phyloP scores from a whole-genome alignment of 2,888 invertebrate species.

The Sisyra nigra region DNA sequence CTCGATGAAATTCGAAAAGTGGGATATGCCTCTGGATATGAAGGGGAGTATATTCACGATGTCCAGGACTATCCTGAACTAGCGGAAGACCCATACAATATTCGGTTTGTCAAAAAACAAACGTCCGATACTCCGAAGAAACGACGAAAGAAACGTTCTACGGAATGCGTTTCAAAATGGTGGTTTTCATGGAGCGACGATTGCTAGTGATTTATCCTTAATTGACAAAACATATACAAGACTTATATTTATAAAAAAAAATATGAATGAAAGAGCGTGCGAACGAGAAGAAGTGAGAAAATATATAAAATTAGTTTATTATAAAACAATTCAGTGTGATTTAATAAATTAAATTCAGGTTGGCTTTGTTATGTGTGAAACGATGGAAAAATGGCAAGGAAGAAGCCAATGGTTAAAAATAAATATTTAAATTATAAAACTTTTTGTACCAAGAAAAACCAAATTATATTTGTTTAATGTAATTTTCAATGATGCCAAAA shows the following conservation, averaged over 20 bases:
- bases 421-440: conserved; percentile 26
- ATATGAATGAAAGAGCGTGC: conserved; percentile 29
- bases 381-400: conserved; percentile 12
- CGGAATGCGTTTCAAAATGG: conserved; percentile 24
- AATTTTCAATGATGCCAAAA: conserved; percentile 41
- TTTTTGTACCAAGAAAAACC: conserved; percentile 37
- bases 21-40: conserved; percentile 72
- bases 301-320: conserved; percentile 14
- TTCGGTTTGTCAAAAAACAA: conserved; percentile 74
- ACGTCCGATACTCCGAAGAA: conserved; percentile 53
- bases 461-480: conserved; percentile 40
- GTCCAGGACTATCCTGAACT: conserved; percentile 80
- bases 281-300: conserved; percentile 25
- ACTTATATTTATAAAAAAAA: conserved; percentile 9
- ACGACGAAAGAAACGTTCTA: conserved; percentile 47
- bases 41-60: conserved; percentile 84
- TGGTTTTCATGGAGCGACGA: conserved; percentile 30
- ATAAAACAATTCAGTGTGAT: conserved; percentile 17
- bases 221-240: conserved; percentile 5
- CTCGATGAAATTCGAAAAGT: conserved; percentile 75
- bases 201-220: conserved; percentile 21
- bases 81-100: conserved; percentile 91
- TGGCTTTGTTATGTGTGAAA: conserved; percentile 12
- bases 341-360: conserved; percentile 14
- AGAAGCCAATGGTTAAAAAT: conserved; percentile 15